Base-by-base conservation (phyloP, 2,888 invertebrate species). In the Dermolepida albohirtum region DNA sequence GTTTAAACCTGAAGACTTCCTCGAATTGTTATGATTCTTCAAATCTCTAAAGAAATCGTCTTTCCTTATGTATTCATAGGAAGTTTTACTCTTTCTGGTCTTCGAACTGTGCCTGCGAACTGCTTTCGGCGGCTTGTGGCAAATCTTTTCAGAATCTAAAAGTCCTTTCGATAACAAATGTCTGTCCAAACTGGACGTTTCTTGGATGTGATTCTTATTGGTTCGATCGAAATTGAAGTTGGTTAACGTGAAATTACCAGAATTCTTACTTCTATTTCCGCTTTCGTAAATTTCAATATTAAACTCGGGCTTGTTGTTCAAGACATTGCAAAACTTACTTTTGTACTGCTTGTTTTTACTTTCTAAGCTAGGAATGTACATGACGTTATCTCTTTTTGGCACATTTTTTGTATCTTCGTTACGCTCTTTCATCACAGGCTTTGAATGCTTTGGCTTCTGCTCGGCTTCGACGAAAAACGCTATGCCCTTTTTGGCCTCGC, bases 51-150 rank as follows among this genome's bases (percentile, higher is more conserved):
- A 79, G 69, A 79, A 82, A 67, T 83, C 83, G 34, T 82, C 82
- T 67, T 83, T 83, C 59, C 77, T 78, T n/a, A 83, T 78, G 66
- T 83, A 83, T 65, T 83, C 83, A 70, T 83, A 83, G 0, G 78
- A 78, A 0, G 80, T 82, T 70, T 80, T 80, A 4, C 77, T 76
- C 69, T 80, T 81, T 52, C 79, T 73, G 2, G 74, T 77, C 73
- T 81, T 83, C 16, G 90, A 90, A 2, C 90, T 89, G 7, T 90
- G 89, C 44, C 91, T 84, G 62, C 90, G 87, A 0, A 89, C 87
- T 0, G 91, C 90, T 78, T 92, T 91, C 0, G 92, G 92, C 0
- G 92, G 92, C 75, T 92, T 92, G 74, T 92, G 92, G 0, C 89
- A 89, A 0, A 92, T 89, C 76, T 81, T 82, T 65, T 82, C 81